Conservation (phyloP, 2,797 vertebrate genomes). For the Corythornis leucogaster region DNA sequence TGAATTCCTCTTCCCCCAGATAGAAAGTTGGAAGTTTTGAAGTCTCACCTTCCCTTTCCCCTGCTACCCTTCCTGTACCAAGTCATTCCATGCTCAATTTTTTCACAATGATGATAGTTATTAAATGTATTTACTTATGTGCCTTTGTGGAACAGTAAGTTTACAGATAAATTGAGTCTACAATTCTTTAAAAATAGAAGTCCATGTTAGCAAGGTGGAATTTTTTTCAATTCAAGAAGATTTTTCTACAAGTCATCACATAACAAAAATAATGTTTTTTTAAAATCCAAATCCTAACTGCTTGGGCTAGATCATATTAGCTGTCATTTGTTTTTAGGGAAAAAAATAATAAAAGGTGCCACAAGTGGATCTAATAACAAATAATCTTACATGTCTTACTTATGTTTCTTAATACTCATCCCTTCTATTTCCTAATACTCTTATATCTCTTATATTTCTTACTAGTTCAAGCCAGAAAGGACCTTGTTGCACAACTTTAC, state of each 20-base stretch:
- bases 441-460: background rate
- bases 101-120: background rate
- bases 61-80: background rate
- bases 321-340: background rate
- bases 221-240: background rate
- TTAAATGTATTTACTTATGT: background rate
- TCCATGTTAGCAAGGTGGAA: background rate
- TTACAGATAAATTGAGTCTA: background rate
- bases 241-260: background rate
- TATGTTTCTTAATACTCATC: background rate
- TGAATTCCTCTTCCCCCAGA: background rate
- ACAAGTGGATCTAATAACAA: background rate
- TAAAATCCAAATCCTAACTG: background rate
- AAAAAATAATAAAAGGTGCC: background rate
- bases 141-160: background rate
- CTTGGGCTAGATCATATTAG: background rate
- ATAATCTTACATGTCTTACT: background rate
- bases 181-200: background rate
- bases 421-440: background rate
- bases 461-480: background rate
- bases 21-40: background rate
- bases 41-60: background rate
- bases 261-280: background rate
- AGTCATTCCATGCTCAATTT: background rate
- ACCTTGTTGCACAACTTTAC: background rate